A percentile compares a stretch with the other conserved stretches of the same genome.
phyloP scores from a whole-genome alignment of 2,888 invertebrate genomes.

The Carpatolechia fugitivella region DNA sequence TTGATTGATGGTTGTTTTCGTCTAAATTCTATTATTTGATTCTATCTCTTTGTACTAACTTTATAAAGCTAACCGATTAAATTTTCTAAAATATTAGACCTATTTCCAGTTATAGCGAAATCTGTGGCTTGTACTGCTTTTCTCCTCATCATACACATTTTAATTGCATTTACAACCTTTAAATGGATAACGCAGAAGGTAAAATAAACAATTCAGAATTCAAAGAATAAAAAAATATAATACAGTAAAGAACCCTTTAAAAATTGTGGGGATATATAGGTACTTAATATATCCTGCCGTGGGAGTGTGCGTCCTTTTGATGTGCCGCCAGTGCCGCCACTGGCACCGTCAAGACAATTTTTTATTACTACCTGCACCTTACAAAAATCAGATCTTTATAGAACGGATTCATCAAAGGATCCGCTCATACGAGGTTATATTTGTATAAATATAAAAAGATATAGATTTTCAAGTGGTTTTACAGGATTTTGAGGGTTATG shows the following conservation, averaged over 20 bases:
- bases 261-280: slow-evolving; percentile 63
- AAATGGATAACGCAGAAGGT: too few relatives aligned
- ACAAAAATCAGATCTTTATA: slow-evolving; percentile 65
- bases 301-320: slow-evolving; percentile 64
- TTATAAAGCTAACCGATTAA: too few relatives aligned
- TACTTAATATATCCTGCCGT: too few relatives aligned
- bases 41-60: too few relatives aligned
- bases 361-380: slow-evolving; percentile 54
- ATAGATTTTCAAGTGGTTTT: slow-evolving; percentile 1
- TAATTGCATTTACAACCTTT: too few relatives aligned
- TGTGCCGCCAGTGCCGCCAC: slow-evolving; percentile 62
- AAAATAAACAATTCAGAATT: not conserved
- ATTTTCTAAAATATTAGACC: too few relatives aligned
- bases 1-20: too few relatives aligned
- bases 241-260: slow-evolving; percentile 37
- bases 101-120: too few relatives aligned
- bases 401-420: slow-evolving; percentile 56
- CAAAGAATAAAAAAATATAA: slow-evolving; percentile 41
- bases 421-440: slow-evolving; percentile 32
- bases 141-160: too few relatives aligned
- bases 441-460: slow-evolving; percentile 3
- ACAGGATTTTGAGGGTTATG: not conserved
- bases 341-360: slow-evolving; percentile 55
- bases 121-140: too few relatives aligned
- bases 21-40: too few relatives aligned